Evolutionary conservation across 1,140 invertebrate species (phyloP).

Genomic region (Drosophila ambigua): DNA sequence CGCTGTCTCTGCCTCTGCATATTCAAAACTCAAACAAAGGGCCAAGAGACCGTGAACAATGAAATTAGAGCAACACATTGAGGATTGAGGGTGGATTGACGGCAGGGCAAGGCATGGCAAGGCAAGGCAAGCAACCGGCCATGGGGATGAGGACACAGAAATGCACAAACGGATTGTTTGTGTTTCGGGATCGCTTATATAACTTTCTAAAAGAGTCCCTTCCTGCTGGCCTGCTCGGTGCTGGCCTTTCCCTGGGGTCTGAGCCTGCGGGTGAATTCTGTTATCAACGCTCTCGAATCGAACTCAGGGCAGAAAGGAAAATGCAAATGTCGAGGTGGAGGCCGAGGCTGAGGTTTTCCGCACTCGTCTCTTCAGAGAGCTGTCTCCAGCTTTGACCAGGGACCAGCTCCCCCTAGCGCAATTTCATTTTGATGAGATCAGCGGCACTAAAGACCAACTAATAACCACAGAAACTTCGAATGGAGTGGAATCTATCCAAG

Average conservation of each 20-base stretch:
- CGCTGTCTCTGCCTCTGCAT: slow-evolving; percentile 37
- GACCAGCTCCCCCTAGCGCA: background rate
- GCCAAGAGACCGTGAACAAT: slow-evolving; percentile 78
- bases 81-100: slow-evolving; percentile 68
- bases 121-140: background rate
- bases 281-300: no score
- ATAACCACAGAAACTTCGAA: slow-evolving; percentile 20
- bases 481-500: slow-evolving; percentile 32
- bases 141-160: slow-evolving; percentile 20
- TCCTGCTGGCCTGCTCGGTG: background rate
- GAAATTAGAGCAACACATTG: slow-evolving; percentile 76
- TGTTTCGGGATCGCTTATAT: slow-evolving; percentile 54
- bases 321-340: no score
- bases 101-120: background rate
- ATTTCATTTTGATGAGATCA: slow-evolving; percentile 27
- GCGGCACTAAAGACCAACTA: slow-evolving; percentile 33
- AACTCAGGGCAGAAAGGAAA: no score
- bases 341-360: background rate
- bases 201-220: slow-evolving; percentile 64
- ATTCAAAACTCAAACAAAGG: slow-evolving; percentile 74
- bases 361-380: no score
- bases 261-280: background rate
- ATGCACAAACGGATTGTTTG: slow-evolving; percentile 69
- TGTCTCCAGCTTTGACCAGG: background rate
- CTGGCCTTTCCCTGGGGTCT: background rate